Conservation (phyloP, 2,113 vertebrate genomes). For the Herpailurus yagouaroundi region DNA sequence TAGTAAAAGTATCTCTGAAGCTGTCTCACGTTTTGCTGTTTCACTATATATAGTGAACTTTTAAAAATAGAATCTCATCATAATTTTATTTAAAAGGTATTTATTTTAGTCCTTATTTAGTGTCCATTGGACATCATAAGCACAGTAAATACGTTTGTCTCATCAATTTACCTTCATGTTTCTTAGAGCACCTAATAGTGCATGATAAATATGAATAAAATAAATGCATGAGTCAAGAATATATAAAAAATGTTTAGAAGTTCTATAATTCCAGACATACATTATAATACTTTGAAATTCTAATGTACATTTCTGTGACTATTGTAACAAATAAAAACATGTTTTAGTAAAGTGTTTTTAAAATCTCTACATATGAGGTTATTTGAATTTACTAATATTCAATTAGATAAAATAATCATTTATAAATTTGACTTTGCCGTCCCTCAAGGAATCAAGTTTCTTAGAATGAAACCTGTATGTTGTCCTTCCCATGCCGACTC, state of each 20-base stretch:
- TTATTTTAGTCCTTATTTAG: not conserved
- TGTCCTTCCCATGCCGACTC: not conserved
- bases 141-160: not conserved
- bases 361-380: not conserved
- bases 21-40: not conserved
- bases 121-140: not conserved
- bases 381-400: not conserved
- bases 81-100: not conserved
- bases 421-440: not conserved
- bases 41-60: not conserved
- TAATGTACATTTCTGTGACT: not conserved
- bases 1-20: not conserved
- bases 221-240: not conserved
- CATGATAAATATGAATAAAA: not conserved
- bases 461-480: not conserved
- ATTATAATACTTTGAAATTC: not conserved
- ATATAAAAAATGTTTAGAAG: not conserved
- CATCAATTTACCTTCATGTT: not conserved
- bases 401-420: not conserved
- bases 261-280: not conserved
- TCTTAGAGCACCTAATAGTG: not conserved
- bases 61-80: not conserved
- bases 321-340: not conserved
- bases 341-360: not conserved
- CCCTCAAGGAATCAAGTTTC: not conserved